Evolutionary conservation across 2,797 vertebrate species (phyloP).

Genomic region (Pseudopleuronectes americanus): DNA sequence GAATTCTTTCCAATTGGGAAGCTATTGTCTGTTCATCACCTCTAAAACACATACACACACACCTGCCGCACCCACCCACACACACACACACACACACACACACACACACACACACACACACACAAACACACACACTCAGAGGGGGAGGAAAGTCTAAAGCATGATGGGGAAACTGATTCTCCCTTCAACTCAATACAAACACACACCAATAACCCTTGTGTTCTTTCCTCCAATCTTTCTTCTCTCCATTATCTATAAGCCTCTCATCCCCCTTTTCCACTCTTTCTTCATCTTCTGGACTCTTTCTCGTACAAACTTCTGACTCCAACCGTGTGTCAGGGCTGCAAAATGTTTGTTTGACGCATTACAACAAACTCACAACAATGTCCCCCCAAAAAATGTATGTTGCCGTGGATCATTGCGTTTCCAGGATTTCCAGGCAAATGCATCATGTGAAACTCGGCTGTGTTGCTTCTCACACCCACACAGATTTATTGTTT

Average conservation of each 20-base stretch:
- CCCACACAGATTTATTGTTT: slow-evolving; percentile 71
- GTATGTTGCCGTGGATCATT: slow-evolving; percentile 19
- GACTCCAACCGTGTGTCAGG: slow-evolving; percentile 6
- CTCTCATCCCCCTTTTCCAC: slow-evolving; percentile 11
- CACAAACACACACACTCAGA: background rate
- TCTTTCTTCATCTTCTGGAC: slow-evolving; percentile 41
- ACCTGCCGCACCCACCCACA: background rate
- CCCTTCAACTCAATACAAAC: slow-evolving; percentile 25
- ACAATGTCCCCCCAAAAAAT: slow-evolving; percentile 26
- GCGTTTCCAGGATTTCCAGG: slow-evolving; percentile 52
- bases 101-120: slow-evolving; percentile 25
- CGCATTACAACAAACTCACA: slow-evolving; percentile 28
- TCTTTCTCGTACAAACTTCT: background rate
- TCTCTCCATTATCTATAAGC: slow-evolving; percentile 35
- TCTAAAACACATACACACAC: slow-evolving; percentile 37
- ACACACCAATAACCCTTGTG: slow-evolving; percentile 27
- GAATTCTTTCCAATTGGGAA: slow-evolving; percentile 59
- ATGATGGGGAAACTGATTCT: slow-evolving; percentile 42
- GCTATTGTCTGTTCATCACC: slow-evolving; percentile 52
- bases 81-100: slow-evolving; percentile 22
- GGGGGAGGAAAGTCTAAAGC: slow-evolving; percentile 47
- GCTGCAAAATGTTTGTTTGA: slow-evolving; percentile 10
- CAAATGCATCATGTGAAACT: slow-evolving; percentile 60
- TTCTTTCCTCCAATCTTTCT: slow-evolving; percentile 8
- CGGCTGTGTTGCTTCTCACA: slow-evolving; percentile 69